Conservation (phyloP, 2,113 vertebrate genomes). For the Sigmodon hispidus region DNA sequence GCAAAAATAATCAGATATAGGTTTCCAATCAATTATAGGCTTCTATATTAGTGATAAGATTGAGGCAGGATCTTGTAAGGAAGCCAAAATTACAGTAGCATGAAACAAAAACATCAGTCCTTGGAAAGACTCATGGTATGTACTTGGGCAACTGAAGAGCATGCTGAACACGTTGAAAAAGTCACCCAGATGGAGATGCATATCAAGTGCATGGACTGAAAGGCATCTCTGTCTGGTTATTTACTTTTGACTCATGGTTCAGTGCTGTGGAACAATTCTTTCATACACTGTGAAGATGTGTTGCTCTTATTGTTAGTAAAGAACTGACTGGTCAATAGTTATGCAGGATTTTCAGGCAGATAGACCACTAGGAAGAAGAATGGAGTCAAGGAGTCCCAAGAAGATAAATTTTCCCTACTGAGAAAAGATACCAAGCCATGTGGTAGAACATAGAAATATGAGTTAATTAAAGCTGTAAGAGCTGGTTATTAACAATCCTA, state of each 20-base stretch:
- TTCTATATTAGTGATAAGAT: neutral
- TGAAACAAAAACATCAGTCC: neutral
- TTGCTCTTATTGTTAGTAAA: no score
- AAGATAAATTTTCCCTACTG: no score
- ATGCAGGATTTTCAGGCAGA: no score
- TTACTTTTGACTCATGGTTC: neutral
- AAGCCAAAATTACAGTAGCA: neutral
- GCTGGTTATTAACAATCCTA: no score
- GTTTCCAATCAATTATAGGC: neutral
- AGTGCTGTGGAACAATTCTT: no score
- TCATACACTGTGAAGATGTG: no score
- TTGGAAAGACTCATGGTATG: neutral
- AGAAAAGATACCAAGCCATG: no score
- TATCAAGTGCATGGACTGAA: neutral
- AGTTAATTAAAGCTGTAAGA: no score
- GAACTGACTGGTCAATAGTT: no score
- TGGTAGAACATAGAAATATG: no score
- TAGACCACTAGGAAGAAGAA: no score
- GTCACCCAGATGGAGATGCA: neutral
- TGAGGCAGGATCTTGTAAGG: neutral
- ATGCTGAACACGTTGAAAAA: neutral
- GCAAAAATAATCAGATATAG: neutral
- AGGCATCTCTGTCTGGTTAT: neutral
- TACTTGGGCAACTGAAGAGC: neutral
- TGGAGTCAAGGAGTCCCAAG: no score